Conservation (phyloP, 2,888 invertebrate species). For the Eristalis pertinax region DNA sequence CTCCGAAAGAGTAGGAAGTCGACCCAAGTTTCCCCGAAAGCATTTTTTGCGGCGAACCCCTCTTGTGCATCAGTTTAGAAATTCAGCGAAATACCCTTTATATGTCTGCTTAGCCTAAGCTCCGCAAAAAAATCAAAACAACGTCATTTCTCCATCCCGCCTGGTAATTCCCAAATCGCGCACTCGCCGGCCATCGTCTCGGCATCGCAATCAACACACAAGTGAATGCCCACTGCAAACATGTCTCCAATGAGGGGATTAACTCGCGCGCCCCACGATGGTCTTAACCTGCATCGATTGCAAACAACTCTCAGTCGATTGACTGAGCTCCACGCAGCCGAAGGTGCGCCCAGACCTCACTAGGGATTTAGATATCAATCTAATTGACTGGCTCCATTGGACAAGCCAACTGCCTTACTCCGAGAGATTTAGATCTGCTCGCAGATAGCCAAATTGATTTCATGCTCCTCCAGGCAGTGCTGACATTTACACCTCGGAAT, state of each 20-base stretch:
- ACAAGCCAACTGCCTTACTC: slow-evolving; percentile 38
- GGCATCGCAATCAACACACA: neutral
- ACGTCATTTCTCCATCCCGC: neutral
- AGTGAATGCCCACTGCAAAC: slow-evolving; percentile 14
- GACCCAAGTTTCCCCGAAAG: too few relatives aligned
- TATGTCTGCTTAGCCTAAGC: too few relatives aligned
- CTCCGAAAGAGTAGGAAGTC: too few relatives aligned
- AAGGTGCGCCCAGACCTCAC: slow-evolving; percentile 53
- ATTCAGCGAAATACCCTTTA: too few relatives aligned
- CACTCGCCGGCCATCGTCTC: neutral
- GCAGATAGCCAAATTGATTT: slow-evolving; percentile 61
- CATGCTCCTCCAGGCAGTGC: slow-evolving; percentile 38
- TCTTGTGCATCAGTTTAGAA: too few relatives aligned
- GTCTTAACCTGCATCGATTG: slow-evolving; percentile 41
- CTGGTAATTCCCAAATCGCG: neutral
- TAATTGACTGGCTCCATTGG: slow-evolving; percentile 37
- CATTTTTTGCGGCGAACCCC: too few relatives aligned
- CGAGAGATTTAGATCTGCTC: slow-evolving; percentile 41
- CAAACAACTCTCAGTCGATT: slow-evolving; percentile 29
- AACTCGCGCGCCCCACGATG: slow-evolving; percentile 31
- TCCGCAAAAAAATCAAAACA: neutral
- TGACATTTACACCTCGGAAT: slow-evolving; percentile 68
- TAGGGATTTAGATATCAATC: slow-evolving; percentile 61
- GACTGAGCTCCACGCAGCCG: slow-evolving; percentile 39
- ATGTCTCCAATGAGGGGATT: slow-evolving; percentile 29